Evolutionary conservation across 2,113 vertebrate species (phyloP).

Genomic region (Bothrops jararaca): DNA sequence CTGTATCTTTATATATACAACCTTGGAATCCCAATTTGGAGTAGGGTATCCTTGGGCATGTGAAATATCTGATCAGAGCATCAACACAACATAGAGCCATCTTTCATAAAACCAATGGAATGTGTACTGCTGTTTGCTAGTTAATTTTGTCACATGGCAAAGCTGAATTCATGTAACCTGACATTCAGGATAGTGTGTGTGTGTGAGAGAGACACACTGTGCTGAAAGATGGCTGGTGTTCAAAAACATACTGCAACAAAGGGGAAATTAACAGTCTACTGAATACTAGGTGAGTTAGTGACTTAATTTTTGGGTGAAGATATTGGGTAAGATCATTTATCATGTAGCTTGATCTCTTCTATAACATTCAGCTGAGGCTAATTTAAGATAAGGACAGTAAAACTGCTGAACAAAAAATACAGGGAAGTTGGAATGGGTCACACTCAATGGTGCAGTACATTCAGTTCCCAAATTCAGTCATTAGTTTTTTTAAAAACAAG

Average conservation of each 20-base stretch:
- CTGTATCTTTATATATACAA: slow-evolving; percentile 1
- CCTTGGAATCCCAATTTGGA: slow-evolving; percentile 34
- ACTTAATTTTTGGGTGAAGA: background rate
- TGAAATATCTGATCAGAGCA: slow-evolving; percentile 7
- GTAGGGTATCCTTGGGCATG: slow-evolving; percentile 28
- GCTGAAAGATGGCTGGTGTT: rapidly evolving
- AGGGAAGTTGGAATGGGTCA: background rate
- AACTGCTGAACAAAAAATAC: background rate
- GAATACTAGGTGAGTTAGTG: background rate
- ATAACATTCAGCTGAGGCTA: background rate
- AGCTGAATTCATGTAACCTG: background rate
- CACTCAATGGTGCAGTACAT: background rate
- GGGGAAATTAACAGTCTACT: rapidly evolving
- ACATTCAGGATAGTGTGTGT: background rate
- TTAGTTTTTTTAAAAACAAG: background rate
- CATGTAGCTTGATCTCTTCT: background rate
- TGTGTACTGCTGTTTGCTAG: background rate
- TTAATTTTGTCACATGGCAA: background rate
- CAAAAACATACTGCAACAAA: rapidly evolving
- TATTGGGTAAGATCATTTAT: background rate
- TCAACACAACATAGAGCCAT: background rate
- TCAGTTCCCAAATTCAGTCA: background rate
- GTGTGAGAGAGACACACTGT: rapidly evolving
- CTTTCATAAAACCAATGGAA: slow-evolving; percentile 35
- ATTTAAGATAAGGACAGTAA: background rate